phyloP scores from a whole-genome alignment of 2,797 vertebrate species.

The Pipistrellus kuhlii region DNA sequence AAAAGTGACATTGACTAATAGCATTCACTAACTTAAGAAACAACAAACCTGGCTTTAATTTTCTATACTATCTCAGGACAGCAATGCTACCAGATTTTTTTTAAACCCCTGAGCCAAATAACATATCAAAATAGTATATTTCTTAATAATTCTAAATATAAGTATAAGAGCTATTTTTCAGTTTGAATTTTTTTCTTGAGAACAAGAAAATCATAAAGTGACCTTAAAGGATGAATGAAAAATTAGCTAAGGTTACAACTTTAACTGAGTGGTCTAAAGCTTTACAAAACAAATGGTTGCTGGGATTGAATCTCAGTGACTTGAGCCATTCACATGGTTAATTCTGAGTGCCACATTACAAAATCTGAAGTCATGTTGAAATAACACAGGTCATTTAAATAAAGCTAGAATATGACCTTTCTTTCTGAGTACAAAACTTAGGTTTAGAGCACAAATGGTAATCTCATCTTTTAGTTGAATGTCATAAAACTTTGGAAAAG shows the following conservation, averaged over 20 bases:
- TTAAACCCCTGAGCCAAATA: background rate
- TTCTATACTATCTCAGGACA: background rate
- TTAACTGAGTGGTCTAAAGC: background rate
- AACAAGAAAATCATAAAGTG: background rate
- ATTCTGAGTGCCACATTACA: background rate
- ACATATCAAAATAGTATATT: background rate
- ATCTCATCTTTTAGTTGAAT: background rate
- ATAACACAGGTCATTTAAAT: background rate
- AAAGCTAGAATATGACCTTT: background rate
- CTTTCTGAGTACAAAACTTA: background rate
- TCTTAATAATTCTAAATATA: background rate
- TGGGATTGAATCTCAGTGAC: background rate
- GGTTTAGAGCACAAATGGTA: background rate
- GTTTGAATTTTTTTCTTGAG: background rate
- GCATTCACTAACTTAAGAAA: background rate
- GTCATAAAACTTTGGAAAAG: background rate
- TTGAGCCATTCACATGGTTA: background rate
- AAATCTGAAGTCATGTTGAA: slow-evolving; percentile 32
- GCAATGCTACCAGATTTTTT: background rate
- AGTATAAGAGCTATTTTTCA: background rate
- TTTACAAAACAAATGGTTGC: background rate
- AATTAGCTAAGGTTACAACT: background rate
- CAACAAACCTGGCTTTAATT: background rate
- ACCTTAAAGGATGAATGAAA: background rate
- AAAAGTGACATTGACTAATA: background rate